Evolutionary conservation across 2,888 invertebrate genomes (phyloP), one percentile per base, ranked within the genome.

Genomic region (Cataglyphis albicans): DNA sequence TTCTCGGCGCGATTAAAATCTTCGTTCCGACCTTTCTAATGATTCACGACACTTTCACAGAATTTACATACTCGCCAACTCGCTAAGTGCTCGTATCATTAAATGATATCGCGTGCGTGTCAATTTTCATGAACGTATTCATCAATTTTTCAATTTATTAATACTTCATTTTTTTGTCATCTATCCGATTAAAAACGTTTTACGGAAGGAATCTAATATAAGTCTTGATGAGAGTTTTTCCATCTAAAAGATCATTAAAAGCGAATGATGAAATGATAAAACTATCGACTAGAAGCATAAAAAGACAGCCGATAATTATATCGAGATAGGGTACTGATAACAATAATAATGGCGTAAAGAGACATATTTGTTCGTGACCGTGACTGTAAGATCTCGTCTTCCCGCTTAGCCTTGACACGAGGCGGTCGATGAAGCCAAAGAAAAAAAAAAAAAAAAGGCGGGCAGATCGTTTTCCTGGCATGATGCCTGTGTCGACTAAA

Each of bases 351-450:
- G 32, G 18, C 18, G 48, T 48, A 55, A 82, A 84, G 52, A 61
- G 88, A 82, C 80, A 72, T 48, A 68, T 75, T 59, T 78, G 89
- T 87, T 89, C 89, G 89, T 89, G 89, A 89, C 89, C 89, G 87
- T 89, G 89, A 89, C 86, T 87, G 82, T 81, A 84, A 84, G 87
- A 88, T 87, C 84, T 84, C 82, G 82, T 70, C 70, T 72, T 61
- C 72, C 25, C 72, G 82, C 41, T 61, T 74, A 82, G 81, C 89
- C 89, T 89, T 89, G 89, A 84, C 89, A 83, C 78, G 44, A 12
- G 25, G 68, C 84, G 89, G 86, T 89, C 89, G 88, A 89, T 88
- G 86, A 84, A 83, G 85, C 85, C 63, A 84, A 85, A 68, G 52
- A 15, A 52, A 85, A 83, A 84, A 15, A 83, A 84, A 15, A 84